A percentile compares a stretch with the other conserved stretches of the same genome.
Conservation (phyloP, 2,888 invertebrate species). For the Toxonevra muliebris region DNA sequence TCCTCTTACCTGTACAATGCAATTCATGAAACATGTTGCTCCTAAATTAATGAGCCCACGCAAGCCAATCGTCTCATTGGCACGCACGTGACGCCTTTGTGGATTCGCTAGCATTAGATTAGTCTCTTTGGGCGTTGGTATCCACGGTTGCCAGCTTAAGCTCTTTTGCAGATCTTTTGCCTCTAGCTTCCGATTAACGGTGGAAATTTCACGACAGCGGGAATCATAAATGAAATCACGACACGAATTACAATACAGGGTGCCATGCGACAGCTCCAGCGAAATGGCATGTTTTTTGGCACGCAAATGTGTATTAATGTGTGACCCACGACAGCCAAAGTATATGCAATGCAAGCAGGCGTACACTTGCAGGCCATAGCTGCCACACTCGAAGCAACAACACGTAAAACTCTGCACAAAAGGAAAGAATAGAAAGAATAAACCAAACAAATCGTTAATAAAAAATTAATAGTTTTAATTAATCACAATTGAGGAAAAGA, state of each 20-base stretch:
- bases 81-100: conserved; percentile 80
- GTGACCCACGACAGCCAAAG: conserved; percentile 89
- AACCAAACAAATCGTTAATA: not conserved
- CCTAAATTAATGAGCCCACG: conserved; percentile 95
- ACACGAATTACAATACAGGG: conserved; percentile 89
- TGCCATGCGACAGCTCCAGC: conserved; percentile 88
- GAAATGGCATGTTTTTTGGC: conserved; percentile 84
- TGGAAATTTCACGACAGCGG: conserved; percentile 71
- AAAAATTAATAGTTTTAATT: not conserved
- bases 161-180: conserved; percentile 71
- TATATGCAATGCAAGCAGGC: conserved; percentile 91
- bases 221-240: conserved; percentile 91
- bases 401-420: conserved; percentile 77
- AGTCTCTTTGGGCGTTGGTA: conserved; percentile 80
- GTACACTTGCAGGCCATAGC: conserved; percentile 80
- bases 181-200: conserved; percentile 68
- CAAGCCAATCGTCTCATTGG: conserved; percentile 86
- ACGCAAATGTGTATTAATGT: conserved; percentile 87
- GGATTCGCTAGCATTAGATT: conserved; percentile 79
- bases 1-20: conserved; percentile 84
- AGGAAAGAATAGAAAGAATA: not conserved
- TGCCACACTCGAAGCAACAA: conserved; percentile 83
- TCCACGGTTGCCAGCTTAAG: conserved; percentile 78
- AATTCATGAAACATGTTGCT: conserved; percentile 98
- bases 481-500: not conserved